Evolutionary conservation across 2,888 invertebrate genomes (phyloP), one percentile per base, ranked within the genome.

Genomic region (Cosmia trapezina): DNA sequence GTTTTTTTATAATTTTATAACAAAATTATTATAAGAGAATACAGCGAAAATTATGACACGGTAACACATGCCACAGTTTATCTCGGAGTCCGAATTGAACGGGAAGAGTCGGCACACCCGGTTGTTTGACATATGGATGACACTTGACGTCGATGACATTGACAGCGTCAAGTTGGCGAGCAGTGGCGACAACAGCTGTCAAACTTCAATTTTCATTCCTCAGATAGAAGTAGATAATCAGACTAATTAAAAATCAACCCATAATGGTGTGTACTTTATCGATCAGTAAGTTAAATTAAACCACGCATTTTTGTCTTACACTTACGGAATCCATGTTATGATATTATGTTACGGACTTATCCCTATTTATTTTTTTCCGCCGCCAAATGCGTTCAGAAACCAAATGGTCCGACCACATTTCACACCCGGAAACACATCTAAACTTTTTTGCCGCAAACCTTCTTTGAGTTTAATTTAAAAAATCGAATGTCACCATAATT

Each of bases 331-430:
- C 80, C 78, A 54, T 12, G 57, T 54, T 17, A 28, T 11, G 22
- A 54, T 19, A 43, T 47, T 19, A 43, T 47, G 63, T 57, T 63
- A 80, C 67, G 43, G 28, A n/a, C 71, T 76, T 78, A 73, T 71
- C 77, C 53, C 51, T 73, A 72, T 72, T 66, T 47, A 43, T 67
- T 79, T 83, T 86, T 88, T 91, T 89, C 73, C 77, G 78, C 66
- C 85, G 86, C 90, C 91, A 92, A 93, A 94, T 92, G 92, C 92
- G 90, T 90, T 90, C 88, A 84, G 85, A 89, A 91, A 92, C 92
- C 91, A 92, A 95, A 94, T 93, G 93, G 90, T 90, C 87, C 91
- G 87, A 89, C 91, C 94, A 94, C 93, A 95, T 94, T 95, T 95
- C 92, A 95, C 94, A 94, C 94, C 94, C 93, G 95, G 94, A 94